A percentile compares a stretch with the other conserved stretches of the same genome.
Conservation (phyloP, 2,888 invertebrate species). For the Pantelozetes paolii region DNA sequence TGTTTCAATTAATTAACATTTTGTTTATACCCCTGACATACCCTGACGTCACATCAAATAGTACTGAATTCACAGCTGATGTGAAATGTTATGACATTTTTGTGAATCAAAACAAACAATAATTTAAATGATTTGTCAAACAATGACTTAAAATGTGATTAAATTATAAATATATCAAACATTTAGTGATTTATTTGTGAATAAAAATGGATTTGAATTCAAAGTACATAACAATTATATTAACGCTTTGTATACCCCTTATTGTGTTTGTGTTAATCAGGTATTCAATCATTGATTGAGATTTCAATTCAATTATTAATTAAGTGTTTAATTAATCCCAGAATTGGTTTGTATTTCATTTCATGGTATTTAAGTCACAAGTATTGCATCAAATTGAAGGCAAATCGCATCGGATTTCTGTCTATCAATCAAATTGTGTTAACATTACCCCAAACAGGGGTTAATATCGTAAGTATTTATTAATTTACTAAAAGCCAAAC, state of each 20-base stretch:
- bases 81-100: not conserved
- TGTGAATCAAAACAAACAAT: not conserved
- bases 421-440: slow-evolving; percentile 41
- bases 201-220: not conserved
- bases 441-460: not conserved
- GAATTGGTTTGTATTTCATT: slow-evolving; percentile 26
- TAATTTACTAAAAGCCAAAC: too few relatives aligned
- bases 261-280: not conserved
- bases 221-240: not conserved
- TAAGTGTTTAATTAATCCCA: not conserved
- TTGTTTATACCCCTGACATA: too few relatives aligned
- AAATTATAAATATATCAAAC: too few relatives aligned
- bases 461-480: slow-evolving; percentile 36
- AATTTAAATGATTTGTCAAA: not conserved
- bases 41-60: not conserved
- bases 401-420: slow-evolving; percentile 44
- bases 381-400: slow-evolving; percentile 44
- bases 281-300: not conserved
- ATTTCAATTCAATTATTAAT: not conserved
- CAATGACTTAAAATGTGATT: too few relatives aligned
- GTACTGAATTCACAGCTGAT: not conserved
- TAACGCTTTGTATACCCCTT: slow-evolving; percentile 4
- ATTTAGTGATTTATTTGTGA: too few relatives aligned
- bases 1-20: too few relatives aligned
- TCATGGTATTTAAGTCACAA: slow-evolving; percentile 44